These are phyloP conservation scores for Nyctalus aviator DNA, from an alignment of 2,797 vertebrate species.

Conservation along the genomic window DNA sequence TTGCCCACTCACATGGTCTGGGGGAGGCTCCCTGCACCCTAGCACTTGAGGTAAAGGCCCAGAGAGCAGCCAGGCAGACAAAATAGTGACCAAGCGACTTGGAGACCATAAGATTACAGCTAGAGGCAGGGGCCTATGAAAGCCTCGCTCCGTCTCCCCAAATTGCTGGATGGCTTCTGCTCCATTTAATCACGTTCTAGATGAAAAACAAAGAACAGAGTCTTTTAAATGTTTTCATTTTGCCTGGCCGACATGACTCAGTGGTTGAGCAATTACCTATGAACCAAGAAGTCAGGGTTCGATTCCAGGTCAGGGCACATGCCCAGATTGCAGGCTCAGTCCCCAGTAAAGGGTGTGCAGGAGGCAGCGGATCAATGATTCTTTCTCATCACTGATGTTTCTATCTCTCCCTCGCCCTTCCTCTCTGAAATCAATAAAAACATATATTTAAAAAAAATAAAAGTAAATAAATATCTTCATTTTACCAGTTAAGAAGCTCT, in stretches of 20 bases:
- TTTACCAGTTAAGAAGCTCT: not conserved
- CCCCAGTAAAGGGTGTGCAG: not conserved
- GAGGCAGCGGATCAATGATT: not conserved
- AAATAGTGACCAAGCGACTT: rapidly evolving
- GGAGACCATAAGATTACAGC: rapidly evolving
- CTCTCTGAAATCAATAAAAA: not conserved
- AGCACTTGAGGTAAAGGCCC: too few relatives aligned
- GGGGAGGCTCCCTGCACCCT: not conserved
- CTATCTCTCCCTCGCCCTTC: not conserved
- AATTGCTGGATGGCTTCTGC: not conserved
- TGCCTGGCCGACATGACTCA: not conserved
- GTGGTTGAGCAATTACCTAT: not conserved
- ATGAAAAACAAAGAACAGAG: not conserved
- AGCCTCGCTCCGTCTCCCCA: not conserved
- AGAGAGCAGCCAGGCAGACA: not conserved
- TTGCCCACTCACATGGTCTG: rapidly evolving
- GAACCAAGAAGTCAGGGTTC: not conserved
- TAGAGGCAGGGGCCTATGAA: not conserved
- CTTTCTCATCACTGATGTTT: not conserved
- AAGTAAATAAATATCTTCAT: not conserved
- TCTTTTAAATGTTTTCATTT: not conserved
- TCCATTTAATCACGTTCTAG: not conserved
- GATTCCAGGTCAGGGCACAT: not conserved
- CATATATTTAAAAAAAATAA: not conserved
- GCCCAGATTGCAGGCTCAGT: not conserved